These are phyloP conservation scores for Ovibos moschatus DNA, from an alignment of 2,113 vertebrate genomes.

Conservation along the genomic window DNA sequence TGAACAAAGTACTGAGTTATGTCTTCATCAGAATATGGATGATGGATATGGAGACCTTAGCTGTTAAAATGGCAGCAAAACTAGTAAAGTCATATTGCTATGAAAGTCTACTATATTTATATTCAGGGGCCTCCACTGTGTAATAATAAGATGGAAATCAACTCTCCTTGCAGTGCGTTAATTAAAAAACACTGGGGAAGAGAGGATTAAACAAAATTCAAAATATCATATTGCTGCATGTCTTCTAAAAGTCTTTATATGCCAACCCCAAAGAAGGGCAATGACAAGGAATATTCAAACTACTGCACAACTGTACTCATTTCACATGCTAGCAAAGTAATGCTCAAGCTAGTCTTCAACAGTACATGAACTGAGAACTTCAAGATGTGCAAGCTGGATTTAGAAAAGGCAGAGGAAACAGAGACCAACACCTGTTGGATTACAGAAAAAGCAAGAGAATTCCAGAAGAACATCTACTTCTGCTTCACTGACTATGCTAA, in stretches of 20 bases:
- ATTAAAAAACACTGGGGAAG: not conserved
- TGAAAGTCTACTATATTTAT: not conserved
- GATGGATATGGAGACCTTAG: not conserved
- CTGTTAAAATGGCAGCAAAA: not conserved
- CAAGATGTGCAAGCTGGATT: not conserved
- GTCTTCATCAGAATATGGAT: not conserved
- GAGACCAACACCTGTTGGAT: not conserved
- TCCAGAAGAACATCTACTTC: not conserved
- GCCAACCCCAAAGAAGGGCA: not conserved
- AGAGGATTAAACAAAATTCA: not conserved
- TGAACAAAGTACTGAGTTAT: not conserved
- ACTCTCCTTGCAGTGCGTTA: not conserved
- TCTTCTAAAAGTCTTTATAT: not conserved
- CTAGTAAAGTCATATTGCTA: not conserved
- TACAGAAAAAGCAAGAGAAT: not conserved
- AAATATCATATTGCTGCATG: not conserved
- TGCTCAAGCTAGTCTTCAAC: not conserved
- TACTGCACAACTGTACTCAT: not conserved
- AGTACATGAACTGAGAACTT: not conserved
- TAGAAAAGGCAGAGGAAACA: not conserved
- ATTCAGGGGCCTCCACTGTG: not conserved
- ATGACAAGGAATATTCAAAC: not conserved
- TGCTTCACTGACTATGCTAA: not conserved
- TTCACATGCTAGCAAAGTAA: not conserved
- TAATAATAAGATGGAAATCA: not conserved